Percentiles rank a stretch among this genome's conserved stretches.
phyloP scores from a whole-genome alignment of 2,113 vertebrate species.

The Periophthalmodon schlosseri region DNA sequence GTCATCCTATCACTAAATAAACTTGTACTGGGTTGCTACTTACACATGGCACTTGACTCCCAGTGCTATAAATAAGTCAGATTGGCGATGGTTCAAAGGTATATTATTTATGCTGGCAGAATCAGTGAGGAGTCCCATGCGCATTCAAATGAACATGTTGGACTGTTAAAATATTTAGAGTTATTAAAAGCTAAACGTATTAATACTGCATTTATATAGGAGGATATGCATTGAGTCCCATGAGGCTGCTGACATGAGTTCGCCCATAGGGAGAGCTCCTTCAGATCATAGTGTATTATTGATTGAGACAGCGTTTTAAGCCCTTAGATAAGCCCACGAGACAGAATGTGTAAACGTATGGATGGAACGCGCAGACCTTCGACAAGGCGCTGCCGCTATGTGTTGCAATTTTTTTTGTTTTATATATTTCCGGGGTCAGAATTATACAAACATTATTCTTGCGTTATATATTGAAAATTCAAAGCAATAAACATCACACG shows the following conservation, averaged over 20 bases:
- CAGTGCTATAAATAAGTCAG: conserved; percentile 9
- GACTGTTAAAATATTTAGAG: conserved; percentile 16
- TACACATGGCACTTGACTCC: conserved; percentile 4
- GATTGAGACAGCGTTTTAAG: neutral
- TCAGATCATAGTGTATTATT: conserved; percentile 2
- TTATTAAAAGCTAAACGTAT: conserved; percentile 5
- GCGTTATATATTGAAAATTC: neutral
- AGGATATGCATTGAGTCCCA: neutral
- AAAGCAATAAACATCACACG: neutral
- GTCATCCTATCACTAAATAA: conserved; percentile 38
- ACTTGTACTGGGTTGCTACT: conserved; percentile 14
- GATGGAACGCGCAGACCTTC: neutral
- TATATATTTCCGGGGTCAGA: neutral
- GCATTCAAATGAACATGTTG: neutral
- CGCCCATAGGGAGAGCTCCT: neutral
- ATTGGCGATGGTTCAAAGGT: neutral
- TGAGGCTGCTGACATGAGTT: neutral
- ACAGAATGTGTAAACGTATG: neutral
- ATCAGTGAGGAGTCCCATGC: conserved; percentile 5
- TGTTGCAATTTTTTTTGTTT: neutral
- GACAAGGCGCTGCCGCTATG: neutral
- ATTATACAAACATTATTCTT: neutral
- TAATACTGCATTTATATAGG: conserved; percentile 2
- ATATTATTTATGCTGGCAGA: conserved; percentile 13
- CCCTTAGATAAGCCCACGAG: neutral